Evolutionary conservation across 1,140 invertebrate genomes (phyloP).

Genomic region (Leptinotarsa texana): DNA sequence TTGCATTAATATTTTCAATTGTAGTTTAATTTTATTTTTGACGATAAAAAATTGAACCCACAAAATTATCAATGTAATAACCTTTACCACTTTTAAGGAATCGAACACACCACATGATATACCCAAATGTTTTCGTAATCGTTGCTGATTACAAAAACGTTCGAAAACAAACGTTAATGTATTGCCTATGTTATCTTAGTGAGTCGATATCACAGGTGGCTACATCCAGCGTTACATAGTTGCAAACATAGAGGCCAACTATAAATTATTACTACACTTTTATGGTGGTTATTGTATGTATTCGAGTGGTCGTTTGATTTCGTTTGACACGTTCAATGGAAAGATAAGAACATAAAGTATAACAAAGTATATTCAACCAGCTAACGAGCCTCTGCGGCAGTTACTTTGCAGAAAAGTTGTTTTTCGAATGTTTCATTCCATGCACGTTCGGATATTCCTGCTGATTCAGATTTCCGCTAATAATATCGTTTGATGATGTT

Average conservation of each 20-base stretch:
- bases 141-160: too few relatives aligned
- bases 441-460: not conserved
- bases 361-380: not conserved
- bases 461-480: not conserved
- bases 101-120: too few relatives aligned
- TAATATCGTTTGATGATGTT: too few relatives aligned
- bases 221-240: not conserved
- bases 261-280: not conserved
- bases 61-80: too few relatives aligned
- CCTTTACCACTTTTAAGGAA: too few relatives aligned
- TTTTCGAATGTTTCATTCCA: not conserved
- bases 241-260: not conserved
- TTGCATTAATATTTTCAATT: too few relatives aligned
- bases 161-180: too few relatives aligned
- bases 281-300: constrained; percentile 1
- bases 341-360: constrained; percentile 8
- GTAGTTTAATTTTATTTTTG: too few relatives aligned
- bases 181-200: too few relatives aligned
- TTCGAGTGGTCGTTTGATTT: constrained; percentile 6
- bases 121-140: too few relatives aligned
- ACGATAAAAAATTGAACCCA: too few relatives aligned
- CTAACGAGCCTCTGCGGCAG: not conserved
- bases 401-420: not conserved
- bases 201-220: not conserved
- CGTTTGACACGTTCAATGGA: constrained; percentile 7